Base-by-base conservation (phyloP, 2,888 invertebrate genomes). In the Sacculina carcini region DNA sequence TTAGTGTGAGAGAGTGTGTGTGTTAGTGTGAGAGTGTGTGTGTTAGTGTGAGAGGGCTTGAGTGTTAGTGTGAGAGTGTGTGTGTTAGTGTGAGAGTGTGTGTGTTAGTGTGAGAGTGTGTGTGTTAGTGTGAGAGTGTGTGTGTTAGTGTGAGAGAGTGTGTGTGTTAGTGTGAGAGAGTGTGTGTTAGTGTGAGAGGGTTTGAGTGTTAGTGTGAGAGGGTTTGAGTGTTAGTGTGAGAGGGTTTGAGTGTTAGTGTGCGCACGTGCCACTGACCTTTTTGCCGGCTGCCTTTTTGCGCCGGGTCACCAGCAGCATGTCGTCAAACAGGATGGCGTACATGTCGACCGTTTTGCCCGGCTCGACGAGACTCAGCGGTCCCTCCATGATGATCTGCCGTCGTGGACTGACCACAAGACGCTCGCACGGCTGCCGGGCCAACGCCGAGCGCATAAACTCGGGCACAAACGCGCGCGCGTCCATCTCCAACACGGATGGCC, bases 371-470 rank as follows among this genome's bases (percentile, higher is more conserved):
- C 66, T 65, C 7, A 72, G 60, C 14, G 65, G 64, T 14, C 67
- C 67, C 59, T 68, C 67, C 49, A 65, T 59, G 31, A 67, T 62
- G 52, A 68, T 67, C 58, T 67, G 67, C 5, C 68, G 49, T 1
- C 56, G 47, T 58, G 69, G 61, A 65, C 74, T 66, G 16, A 73
- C 71, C 54, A 75, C 65, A 6, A 75, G 64, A 46, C 70, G 64
- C 60, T 75, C 74, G 61, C 74, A 75, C 3, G 74, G 74, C 60
- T 75, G 75, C 51, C 69, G 66, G 7, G 68, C 64, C n/a, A 75
- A 60, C 32, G 70, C 69, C 5, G 71, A 71, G 50, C 74, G 62
- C 19, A 57, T 51, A 36, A 57, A 57, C 61, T 72, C 72, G 32
- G 72, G 72, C 58, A 72, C 66, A 60, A 65, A 71, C 39, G 69